These are phyloP conservation scores for Tyrannus savana DNA, from an alignment of 2,113 vertebrate genomes.

Conservation along the genomic window DNA sequence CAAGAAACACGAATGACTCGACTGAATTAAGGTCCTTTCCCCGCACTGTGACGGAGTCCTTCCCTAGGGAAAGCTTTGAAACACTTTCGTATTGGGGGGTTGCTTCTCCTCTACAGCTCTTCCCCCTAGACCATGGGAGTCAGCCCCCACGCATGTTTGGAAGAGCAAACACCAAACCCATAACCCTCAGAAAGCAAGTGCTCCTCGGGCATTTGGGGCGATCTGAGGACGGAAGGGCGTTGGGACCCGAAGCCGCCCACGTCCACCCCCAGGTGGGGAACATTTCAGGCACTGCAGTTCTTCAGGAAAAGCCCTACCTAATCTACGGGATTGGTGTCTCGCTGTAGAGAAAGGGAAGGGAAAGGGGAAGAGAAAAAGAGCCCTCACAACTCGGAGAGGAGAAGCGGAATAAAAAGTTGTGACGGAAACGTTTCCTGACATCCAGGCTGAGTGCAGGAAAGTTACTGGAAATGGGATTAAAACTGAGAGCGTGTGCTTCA, in stretches of 20 bases:
- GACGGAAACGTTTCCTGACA: not conserved
- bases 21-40: not conserved
- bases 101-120: not conserved
- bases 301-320: not conserved
- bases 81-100: not conserved
- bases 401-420: not conserved
- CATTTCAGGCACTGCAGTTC: not conserved
- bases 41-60: not conserved
- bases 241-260: rapidly evolving
- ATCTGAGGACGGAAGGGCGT: rapidly evolving
- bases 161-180: rapidly evolving
- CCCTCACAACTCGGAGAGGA: not conserved
- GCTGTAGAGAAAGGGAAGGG: too few species aligned
- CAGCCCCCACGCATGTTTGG: not conserved
- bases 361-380: rapidly evolving
- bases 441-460: not conserved
- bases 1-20: not conserved
- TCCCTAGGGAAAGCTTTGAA: not conserved
- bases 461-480: not conserved
- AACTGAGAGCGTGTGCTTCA: not conserved
- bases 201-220: rapidly evolving
- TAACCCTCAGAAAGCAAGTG: rapidly evolving
- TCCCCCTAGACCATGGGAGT: not conserved
- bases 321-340: not conserved
- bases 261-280: rapidly evolving